Conservation (phyloP, 2,113 vertebrate species). For the Lophotis ruficrista region DNA sequence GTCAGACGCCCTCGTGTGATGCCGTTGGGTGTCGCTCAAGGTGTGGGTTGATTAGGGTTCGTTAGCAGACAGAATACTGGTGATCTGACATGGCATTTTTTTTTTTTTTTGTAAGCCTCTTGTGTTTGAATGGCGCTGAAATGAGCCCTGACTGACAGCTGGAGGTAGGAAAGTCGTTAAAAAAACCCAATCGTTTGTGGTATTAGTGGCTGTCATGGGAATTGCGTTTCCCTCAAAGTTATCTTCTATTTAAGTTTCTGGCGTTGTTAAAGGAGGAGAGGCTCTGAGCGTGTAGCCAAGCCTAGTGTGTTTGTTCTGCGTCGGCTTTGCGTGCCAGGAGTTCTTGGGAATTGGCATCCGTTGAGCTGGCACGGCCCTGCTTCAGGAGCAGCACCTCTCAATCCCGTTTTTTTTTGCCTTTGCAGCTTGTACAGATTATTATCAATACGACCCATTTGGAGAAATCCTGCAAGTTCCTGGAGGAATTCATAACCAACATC, state of each 20-base stretch:
- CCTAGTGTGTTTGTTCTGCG: not conserved
- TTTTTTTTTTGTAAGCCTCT: not conserved
- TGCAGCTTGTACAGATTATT: conserved; percentile 95
- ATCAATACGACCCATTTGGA: conserved; percentile 98
- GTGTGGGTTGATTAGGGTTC: not conserved
- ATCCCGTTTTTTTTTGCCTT: not conserved
- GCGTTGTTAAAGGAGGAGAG: conserved; percentile 46
- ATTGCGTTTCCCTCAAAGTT: conserved; percentile 28
- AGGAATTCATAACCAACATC: conserved; percentile 98
- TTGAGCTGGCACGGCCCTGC: not conserved
- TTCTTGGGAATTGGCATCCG: not conserved
- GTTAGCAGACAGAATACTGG: not conserved
- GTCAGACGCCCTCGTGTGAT: not conserved
- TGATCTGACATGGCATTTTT: not conserved
- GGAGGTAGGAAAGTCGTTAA: conserved; percentile 36
- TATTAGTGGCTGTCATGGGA: conserved; percentile 68
- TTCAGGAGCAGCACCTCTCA: not conserved
- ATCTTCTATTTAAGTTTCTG: conserved; percentile 41
- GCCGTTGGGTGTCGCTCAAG: conserved; percentile 50
- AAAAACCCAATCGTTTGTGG: not conserved
- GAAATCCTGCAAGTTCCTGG: conserved; percentile 92
- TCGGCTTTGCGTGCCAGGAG: not conserved
- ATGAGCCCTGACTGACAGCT: conserved; percentile 60
- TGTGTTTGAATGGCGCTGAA: conserved; percentile 40
- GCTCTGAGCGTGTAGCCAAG: not conserved